Conservation (phyloP, 1,140 invertebrate species). For the Rhopalosiphum maidis region DNA sequence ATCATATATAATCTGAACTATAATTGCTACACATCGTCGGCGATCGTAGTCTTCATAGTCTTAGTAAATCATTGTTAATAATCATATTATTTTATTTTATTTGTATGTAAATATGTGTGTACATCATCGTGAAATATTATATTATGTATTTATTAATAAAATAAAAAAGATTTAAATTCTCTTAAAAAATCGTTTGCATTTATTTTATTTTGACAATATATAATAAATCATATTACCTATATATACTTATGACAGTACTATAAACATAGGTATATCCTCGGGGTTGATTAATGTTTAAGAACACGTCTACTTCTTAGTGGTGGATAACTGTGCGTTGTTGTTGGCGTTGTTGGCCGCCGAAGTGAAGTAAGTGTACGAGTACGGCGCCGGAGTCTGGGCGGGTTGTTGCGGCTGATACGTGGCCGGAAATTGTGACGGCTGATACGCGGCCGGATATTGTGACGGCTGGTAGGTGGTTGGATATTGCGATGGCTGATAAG, state of each 20-base stretch:
- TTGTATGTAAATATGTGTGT: not conserved
- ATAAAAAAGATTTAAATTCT: not conserved
- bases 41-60: not conserved
- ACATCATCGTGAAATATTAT: not conserved
- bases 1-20: not conserved
- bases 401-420: conserved; percentile 25
- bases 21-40: not conserved
- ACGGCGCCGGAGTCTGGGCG: not conserved
- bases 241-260: not conserved
- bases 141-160: not conserved
- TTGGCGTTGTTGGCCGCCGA: not conserved
- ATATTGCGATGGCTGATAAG: not conserved
- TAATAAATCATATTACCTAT: too few relatives aligned
- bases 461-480: not conserved
- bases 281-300: not conserved
- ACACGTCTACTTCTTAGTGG: conserved; percentile 1
- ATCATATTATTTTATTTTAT: not conserved
- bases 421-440: not conserved
- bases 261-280: not conserved
- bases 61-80: conserved; percentile 17
- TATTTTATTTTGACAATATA: not conserved
- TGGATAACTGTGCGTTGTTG: not conserved
- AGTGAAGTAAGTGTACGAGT: conserved; percentile 41
- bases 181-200: not conserved
- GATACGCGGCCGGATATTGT: conserved; percentile 10